Base-by-base conservation (phyloP, 2,113 vertebrate species). In the Caranx melampygus region DNA sequence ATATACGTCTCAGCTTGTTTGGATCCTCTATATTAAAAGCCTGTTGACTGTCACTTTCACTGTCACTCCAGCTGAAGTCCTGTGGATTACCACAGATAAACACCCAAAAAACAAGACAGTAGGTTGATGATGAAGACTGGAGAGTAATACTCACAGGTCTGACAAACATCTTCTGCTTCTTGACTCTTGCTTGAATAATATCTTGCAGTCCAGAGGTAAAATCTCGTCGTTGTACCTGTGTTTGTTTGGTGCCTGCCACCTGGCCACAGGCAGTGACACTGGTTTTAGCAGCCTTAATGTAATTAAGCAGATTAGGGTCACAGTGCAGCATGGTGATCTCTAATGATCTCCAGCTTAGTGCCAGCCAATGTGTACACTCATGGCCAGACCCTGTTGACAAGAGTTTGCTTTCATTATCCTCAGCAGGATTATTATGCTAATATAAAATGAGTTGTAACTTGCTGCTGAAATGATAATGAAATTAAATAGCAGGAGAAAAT, bases 261-360 rank as follows among this genome's bases (percentile, higher is more conserved):
- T 35, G 73, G 49, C 63, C 75, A 47, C 58, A 69, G 76, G 63
- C 65, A 45, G 15, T 82, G 81, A 79, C 84, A 49, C 40, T 80
- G 87, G 75, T 58, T 88, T 90, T 78, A 92, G 81, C 74, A 47
- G 72, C 65, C 69, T 37, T 91, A 92, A 91, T 90, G 77, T 86
- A 8, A 91, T 93, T 92, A 91, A 35, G 72, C 64, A 88, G 93
- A 94, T 94, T 95, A 91, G 75, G 92, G 92, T 92, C 92, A 93
- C 68, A n/a, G 71, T 54, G 82, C 79, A 88, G 63, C 55, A 63
- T 58, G 16, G 73, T 87, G 74, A 93, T 92, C 83, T 92, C 78
- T 64, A 57, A 52, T 88, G 61, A 89, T 72, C 72, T 81, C 55
- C 76, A 74, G 54, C 64, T 81, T 64, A 83, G 40, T 6, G 57